Conservation (phyloP, 2,888 invertebrate species). For the Lasius fuliginosus region DNA sequence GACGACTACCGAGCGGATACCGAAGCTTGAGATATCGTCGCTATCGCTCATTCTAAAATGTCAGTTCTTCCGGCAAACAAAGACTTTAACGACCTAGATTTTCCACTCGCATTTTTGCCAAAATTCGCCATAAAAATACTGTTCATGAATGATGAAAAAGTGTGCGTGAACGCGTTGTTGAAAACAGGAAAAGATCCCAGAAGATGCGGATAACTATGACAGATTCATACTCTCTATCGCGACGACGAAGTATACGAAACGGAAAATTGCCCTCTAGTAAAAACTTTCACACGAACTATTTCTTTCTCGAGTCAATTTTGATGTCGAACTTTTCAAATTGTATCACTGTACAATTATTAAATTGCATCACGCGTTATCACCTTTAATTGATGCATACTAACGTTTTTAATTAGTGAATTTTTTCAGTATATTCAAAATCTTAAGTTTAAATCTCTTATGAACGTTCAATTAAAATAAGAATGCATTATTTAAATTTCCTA, state of each 20-base stretch:
- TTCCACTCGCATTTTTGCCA: constrained; percentile 18
- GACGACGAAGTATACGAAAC: constrained; percentile 9
- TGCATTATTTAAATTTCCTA: constrained; percentile 31
- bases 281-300: constrained; percentile 58
- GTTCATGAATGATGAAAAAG: not conserved
- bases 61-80: constrained; percentile 71
- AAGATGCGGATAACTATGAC: constrained; percentile 29
- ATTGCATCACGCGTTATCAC: not conserved
- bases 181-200: constrained; percentile 26
- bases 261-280: constrained; percentile 21
- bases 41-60: constrained; percentile 69
- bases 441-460: not conserved
- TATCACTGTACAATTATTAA: constrained; percentile 42
- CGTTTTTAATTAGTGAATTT: not conserved
- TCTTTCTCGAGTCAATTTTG: constrained; percentile 49
- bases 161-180: not conserved
- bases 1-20: constrained; percentile 64
- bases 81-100: constrained; percentile 65
- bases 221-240: constrained; percentile 33
- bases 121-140: constrained; percentile 14
- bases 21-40: constrained; percentile 66
- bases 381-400: not conserved
- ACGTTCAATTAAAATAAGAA: not conserved
- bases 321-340: constrained; percentile 51
- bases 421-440: not conserved